Percentiles rank a stretch among this genome's conserved stretches.
These are phyloP conservation scores for Pseudomyrmex sp. DNA, from an alignment of 1,140 invertebrate species.

Conservation along the genomic window DNA sequence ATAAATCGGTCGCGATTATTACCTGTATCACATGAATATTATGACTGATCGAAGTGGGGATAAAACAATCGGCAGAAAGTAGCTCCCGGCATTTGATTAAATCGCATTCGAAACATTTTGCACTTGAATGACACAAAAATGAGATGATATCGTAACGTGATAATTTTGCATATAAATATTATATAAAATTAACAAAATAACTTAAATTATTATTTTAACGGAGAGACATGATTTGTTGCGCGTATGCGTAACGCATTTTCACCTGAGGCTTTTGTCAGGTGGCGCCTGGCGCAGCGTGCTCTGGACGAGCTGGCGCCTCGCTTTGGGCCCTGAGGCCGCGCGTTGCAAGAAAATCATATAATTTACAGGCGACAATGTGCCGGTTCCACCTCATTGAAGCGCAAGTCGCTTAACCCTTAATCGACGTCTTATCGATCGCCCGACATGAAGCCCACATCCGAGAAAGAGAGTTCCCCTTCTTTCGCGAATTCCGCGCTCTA, in stretches of 20 bases:
- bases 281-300: constrained; percentile 39
- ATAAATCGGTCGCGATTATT: constrained; percentile 76
- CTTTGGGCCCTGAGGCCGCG: constrained; percentile 4
- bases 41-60: constrained; percentile 73
- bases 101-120: constrained; percentile 64
- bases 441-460: constrained; percentile 5
- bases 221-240: not conserved
- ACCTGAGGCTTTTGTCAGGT: constrained; percentile 61
- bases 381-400: constrained; percentile 73
- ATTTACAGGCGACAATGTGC: constrained; percentile 73
- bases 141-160: not conserved
- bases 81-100: constrained; percentile 71
- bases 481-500: constrained; percentile 27
- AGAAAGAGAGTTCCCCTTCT: constrained; percentile 25
- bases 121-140: constrained; percentile 3
- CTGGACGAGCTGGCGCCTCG: constrained; percentile 64
- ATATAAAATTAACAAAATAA: not conserved
- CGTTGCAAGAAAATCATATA: constrained; percentile 68
- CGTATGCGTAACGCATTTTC: not conserved
- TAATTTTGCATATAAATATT: not conserved
- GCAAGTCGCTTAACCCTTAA: constrained; percentile 64
- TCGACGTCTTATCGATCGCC: constrained; percentile 66
- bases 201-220: not conserved
- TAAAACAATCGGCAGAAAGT: constrained; percentile 68
- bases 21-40: constrained; percentile 76